Base-by-base conservation (phyloP, 2,797 vertebrate genomes). In the Adelosebastes latens region DNA sequence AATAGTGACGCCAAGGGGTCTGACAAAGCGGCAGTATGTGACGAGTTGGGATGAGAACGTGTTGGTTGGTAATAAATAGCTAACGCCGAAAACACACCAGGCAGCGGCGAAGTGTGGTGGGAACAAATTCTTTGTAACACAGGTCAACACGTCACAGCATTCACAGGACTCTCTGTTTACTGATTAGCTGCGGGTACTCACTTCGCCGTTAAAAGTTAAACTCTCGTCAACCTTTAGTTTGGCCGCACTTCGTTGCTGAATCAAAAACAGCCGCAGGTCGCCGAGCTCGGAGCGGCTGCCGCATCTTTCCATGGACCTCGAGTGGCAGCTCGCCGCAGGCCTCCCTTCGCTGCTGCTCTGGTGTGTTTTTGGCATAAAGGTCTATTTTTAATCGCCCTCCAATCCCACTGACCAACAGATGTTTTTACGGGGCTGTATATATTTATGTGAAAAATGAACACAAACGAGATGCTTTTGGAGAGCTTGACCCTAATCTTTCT, bases 401-500 rank as follows among this genome's bases (percentile, higher is more conserved):
- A n/a, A 52, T 29, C 32, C 69, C 29, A 31, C 66, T 12, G 31
- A 24, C 22, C 18, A 36, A 32, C 29, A 53, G 5, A 24, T 39
- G 39, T 31, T 8, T 49, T n/a, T 11, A n/a, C 1, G 0, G 8
- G 49, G 14, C 2, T 36, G n/a, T 69, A 14, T 3, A 62, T 25
- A 31, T 55, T 3, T 36, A 9, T 52, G 20, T 72, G 34, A 29
- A 27, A 77, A 49, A 32, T 12, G 18, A 77, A 55, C 46, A 27
- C 14, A 32, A 18, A 22, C 8, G 13, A 62, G 73, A 75, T 83
- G 77, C 71, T 78, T 87, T 80, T 56, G 62, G 65, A 25, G 14
- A 82, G 59, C 55, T 25, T 27, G 7, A 66, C 32, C 52, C 10
- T 24, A 6, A 16, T 39, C 22, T 46, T n/a, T 68, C 16, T 61